These are phyloP conservation scores for Trichogramma pretiosum DNA, from an alignment of 1,140 invertebrate genomes.

Conservation along the genomic window DNA sequence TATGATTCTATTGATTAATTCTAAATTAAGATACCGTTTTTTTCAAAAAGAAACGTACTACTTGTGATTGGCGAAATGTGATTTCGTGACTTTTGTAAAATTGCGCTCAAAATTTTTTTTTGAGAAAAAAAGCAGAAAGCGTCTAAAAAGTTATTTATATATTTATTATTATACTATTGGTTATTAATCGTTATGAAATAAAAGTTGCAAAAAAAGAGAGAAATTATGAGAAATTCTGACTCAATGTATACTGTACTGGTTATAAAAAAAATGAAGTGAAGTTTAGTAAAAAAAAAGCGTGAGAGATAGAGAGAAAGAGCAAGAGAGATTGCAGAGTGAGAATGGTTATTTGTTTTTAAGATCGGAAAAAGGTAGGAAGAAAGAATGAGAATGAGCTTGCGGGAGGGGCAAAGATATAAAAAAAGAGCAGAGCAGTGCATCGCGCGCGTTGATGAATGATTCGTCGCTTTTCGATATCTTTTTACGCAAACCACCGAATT, in stretches of 20 bases:
- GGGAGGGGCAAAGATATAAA: slow-evolving; percentile 39
- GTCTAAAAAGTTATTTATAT: no score
- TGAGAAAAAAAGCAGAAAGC: slow-evolving; percentile 18
- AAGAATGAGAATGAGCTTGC: slow-evolving; percentile 35
- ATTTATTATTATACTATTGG: no score
- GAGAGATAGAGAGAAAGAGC: neutral
- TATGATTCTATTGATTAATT: no score
- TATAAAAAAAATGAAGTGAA: no score
- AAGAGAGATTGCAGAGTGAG: neutral
- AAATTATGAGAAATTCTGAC: slow-evolving; percentile 13
- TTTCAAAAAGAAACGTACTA: slow-evolving; percentile 14
- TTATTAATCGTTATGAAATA: slow-evolving; percentile 8
- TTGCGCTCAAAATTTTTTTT: slow-evolving; percentile 17
- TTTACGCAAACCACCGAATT: slow-evolving; percentile 6
- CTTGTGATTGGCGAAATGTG: slow-evolving; percentile 18
- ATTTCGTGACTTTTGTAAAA: slow-evolving; percentile 20
- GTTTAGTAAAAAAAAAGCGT: neutral
- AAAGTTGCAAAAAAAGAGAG: slow-evolving; percentile 8
- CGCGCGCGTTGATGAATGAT: no score
- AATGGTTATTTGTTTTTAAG: neutral
- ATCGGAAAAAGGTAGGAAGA: neutral
- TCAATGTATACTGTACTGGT: slow-evolving; percentile 22
- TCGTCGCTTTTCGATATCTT: neutral
- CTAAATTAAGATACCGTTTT: slow-evolving; percentile 7
- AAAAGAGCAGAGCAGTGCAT: slow-evolving; percentile 9